These are phyloP conservation scores for Laupala kohalensis DNA, from an alignment of 1,140 invertebrate species.

Conservation along the genomic window DNA sequence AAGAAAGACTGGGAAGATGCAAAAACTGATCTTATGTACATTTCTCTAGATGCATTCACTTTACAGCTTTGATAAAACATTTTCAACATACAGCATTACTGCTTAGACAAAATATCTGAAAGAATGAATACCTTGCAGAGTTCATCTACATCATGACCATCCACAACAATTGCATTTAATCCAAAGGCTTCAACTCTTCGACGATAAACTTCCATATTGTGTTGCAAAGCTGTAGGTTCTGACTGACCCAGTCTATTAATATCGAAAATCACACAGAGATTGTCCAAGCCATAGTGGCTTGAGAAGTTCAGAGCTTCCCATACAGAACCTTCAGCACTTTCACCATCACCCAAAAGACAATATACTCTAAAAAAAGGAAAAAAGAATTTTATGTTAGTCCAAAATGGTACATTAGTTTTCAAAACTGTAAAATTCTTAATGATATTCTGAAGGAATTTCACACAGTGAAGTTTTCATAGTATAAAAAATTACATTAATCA, in stretches of 20 bases:
- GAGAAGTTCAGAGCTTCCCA: conserved; percentile 97
- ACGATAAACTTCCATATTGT: conserved; percentile 81
- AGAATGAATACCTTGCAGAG: conserved; percentile 50
- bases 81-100: neutral
- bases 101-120: neutral
- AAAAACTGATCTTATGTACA: no score
- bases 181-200: conserved; percentile 86
- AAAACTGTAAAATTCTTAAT: no score
- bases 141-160: conserved; percentile 91
- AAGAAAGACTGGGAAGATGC: no score
- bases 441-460: no score
- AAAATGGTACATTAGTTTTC: no score
- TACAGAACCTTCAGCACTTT: conserved; percentile 94
- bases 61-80: no score
- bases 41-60: no score
- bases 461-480: no score
- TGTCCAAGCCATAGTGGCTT: conserved; percentile 89
- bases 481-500: no score
- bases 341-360: conserved; percentile 93
- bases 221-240: conserved; percentile 82
- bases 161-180: conserved; percentile 81
- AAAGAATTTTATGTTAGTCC: no score
- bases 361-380: conserved; percentile 58
- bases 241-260: conserved; percentile 95
- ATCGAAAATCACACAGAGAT: conserved; percentile 93